A percentile compares a stretch with the other conserved stretches of the same genome.
Conservation (phyloP, 2,797 vertebrate species). For the Eulemur coronatus region DNA sequence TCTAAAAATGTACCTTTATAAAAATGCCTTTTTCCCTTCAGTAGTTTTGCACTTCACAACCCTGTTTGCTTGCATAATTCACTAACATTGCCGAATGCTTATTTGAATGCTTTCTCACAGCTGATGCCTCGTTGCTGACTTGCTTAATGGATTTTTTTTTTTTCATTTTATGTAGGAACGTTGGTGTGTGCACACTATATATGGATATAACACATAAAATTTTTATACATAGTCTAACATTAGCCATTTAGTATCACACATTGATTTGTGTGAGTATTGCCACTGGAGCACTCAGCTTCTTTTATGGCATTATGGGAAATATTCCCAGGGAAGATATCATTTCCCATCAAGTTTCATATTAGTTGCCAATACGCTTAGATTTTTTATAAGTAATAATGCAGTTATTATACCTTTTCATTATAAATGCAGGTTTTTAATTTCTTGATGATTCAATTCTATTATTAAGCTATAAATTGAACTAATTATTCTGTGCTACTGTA, state of each 20-base stretch:
- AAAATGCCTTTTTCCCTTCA: background rate
- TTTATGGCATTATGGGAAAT: slow-evolving; percentile 67
- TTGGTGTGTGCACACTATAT: slow-evolving; percentile 56
- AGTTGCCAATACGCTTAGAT: slow-evolving; percentile 16
- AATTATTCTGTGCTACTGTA: background rate
- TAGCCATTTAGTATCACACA: slow-evolving; percentile 60
- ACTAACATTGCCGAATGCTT: background rate
- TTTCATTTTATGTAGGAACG: slow-evolving; percentile 50
- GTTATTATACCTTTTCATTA: slow-evolving; percentile 21
- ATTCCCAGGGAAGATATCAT: slow-evolving; percentile 63
- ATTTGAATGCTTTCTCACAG: slow-evolving; percentile 24
- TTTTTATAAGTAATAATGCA: slow-evolving; percentile 22
- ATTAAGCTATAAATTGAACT: slow-evolving; percentile 22
- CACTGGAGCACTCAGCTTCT: slow-evolving; percentile 44
- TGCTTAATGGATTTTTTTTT: slow-evolving; percentile 58
- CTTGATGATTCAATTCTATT: slow-evolving; percentile 5
- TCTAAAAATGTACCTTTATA: slow-evolving; percentile 40
- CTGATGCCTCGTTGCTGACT: slow-evolving; percentile 11
- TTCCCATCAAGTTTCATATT: slow-evolving; percentile 44
- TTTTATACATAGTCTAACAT: slow-evolving; percentile 56
- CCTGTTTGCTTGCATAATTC: background rate
- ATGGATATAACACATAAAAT: slow-evolving; percentile 67
- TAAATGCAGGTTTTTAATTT: slow-evolving; percentile 44
- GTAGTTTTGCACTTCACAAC: slow-evolving; percentile 10
- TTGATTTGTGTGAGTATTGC: slow-evolving; percentile 67